phyloP scores from a whole-genome alignment of 2,888 invertebrate genomes.

The Rhingia rostrata region DNA sequence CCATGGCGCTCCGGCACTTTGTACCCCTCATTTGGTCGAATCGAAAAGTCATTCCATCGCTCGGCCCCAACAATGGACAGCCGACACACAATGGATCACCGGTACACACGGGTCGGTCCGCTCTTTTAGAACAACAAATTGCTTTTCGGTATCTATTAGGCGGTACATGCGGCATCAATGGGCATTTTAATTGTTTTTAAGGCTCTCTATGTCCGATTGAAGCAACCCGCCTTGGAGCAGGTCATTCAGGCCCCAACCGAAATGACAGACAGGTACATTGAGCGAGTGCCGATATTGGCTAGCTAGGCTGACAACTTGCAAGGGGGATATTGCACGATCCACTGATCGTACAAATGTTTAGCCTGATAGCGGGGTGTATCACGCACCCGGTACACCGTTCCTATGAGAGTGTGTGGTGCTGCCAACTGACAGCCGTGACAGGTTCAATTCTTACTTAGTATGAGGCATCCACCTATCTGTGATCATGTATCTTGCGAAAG shows the following conservation, averaged over 20 bases:
- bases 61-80: constrained; percentile 47
- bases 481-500: constrained; percentile 57
- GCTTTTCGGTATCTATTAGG: constrained; percentile 74
- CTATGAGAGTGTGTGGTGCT: constrained; percentile 19
- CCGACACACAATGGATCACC: constrained; percentile 66
- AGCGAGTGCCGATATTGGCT: constrained; percentile 22
- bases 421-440: constrained; percentile 65
- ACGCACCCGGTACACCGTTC: constrained; percentile 26
- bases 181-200: constrained; percentile 69
- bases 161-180: constrained; percentile 58
- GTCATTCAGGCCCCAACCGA: constrained; percentile 11
- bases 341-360: constrained; percentile 19
- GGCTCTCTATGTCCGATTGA: constrained; percentile 36
- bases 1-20: constrained; percentile 67
- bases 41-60: constrained; percentile 53
- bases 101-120: constrained; percentile 14
- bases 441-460: constrained; percentile 46
- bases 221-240: constrained; percentile 29
- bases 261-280: constrained; percentile 63
- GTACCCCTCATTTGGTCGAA: constrained; percentile 16
- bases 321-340: constrained; percentile 57
- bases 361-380: constrained; percentile 59
- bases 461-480: constrained; percentile 51
- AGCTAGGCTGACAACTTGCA: constrained; percentile 45
- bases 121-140: constrained; percentile 62